These are phyloP conservation scores for Idris sp. DNA, from an alignment of 1,140 invertebrate genomes.

Conservation along the genomic window DNA sequence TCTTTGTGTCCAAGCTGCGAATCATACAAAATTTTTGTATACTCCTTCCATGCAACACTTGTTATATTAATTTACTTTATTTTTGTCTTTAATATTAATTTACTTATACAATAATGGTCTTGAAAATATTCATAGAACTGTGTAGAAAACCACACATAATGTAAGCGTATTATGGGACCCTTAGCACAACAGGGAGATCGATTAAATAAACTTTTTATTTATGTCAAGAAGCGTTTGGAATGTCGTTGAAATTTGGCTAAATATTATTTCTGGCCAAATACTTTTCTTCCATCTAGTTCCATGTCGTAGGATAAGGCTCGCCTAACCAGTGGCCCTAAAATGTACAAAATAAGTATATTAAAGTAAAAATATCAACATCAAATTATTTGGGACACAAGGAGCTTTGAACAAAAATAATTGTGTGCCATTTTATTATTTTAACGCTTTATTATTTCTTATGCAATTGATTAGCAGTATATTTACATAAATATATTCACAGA, in stretches of 20 bases:
- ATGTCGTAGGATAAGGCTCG: slow-evolving; percentile 68
- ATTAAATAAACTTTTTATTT: slow-evolving; percentile 11
- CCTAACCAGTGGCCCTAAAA: slow-evolving; percentile 18
- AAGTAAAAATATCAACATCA: too few species aligned
- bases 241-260: slow-evolving; percentile 12
- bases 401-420: slow-evolving; percentile 17
- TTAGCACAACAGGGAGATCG: slow-evolving; percentile 17
- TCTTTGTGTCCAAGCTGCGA: too few species aligned
- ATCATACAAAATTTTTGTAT: too few species aligned
- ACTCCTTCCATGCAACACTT: too few species aligned
- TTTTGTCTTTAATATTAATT: too few species aligned
- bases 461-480: slow-evolving; percentile 37
- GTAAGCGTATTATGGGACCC: slow-evolving; percentile 12
- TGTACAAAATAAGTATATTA: neutral
- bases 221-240: slow-evolving; percentile 33
- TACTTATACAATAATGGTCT: too few species aligned
- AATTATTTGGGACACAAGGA: slow-evolving; percentile 7
- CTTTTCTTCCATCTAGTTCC: slow-evolving; percentile 85
- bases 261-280: too few species aligned
- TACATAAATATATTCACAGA: slow-evolving; percentile 54
- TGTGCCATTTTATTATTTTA: too few species aligned
- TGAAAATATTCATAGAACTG: slow-evolving; percentile 9
- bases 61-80: too few species aligned
- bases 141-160: slow-evolving; percentile 23
- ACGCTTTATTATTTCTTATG: slow-evolving; percentile 31